Evolutionary conservation across 1,140 invertebrate genomes (phyloP).

Genomic region (Pseudomyrmex cubaensis): DNA sequence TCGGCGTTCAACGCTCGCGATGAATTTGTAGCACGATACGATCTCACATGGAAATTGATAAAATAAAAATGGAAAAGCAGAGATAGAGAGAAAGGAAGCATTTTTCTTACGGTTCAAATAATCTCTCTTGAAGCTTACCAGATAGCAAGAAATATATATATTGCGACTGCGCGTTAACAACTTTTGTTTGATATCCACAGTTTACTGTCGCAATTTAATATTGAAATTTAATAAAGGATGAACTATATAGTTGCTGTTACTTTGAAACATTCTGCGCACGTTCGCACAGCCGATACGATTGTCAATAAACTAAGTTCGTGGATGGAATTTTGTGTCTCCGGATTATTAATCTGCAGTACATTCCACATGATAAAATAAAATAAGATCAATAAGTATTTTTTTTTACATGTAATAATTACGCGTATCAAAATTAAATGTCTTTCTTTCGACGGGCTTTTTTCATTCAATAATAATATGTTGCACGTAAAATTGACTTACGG

Average conservation of each 20-base stretch:
- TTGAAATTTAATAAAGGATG: conserved; percentile 53
- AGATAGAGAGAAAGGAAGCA: background rate
- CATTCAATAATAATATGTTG: background rate
- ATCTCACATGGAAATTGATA: conserved; percentile 30
- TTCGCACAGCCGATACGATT: conserved; percentile 17
- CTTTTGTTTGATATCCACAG: conserved; percentile 2
- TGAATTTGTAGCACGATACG: conserved; percentile 7
- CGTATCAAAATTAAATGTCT: background rate
- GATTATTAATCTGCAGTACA: conserved; percentile 31
- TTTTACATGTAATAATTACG: background rate
- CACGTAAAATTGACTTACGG: conserved; percentile 12
- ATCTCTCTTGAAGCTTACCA: background rate
- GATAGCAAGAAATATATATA: background rate
- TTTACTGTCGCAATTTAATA: conserved; percentile 44
- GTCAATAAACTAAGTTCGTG: conserved; percentile 52
- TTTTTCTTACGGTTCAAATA: background rate
- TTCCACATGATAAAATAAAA: conserved; percentile 4
- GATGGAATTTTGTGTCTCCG: conserved; percentile 33
- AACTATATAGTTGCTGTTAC: conserved; percentile 7
- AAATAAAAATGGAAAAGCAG: background rate
- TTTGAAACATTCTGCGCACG: conserved; percentile 51
- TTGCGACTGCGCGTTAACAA: background rate
- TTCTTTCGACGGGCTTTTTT: background rate
- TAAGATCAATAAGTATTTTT: background rate
- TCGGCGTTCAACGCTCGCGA: background rate